Conservation (phyloP, 2,797 vertebrate genomes). For the Crenichthys baileyi region DNA sequence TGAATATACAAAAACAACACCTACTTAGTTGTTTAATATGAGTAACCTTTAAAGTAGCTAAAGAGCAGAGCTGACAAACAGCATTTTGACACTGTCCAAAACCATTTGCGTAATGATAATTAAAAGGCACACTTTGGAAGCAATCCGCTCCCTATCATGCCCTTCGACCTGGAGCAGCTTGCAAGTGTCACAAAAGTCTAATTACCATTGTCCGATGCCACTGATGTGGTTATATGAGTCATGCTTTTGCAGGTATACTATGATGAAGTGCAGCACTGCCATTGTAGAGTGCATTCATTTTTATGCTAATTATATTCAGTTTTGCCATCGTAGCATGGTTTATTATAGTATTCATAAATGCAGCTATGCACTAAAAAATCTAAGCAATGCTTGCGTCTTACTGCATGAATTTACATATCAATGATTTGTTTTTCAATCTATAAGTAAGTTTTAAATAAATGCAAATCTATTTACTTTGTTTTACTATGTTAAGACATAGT, state of each 20-base stretch:
- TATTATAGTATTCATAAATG: background rate
- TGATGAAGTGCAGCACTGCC: background rate
- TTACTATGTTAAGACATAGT: background rate
- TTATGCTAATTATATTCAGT: background rate
- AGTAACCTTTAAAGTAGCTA: background rate
- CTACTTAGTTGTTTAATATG: background rate
- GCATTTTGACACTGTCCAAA: slow-evolving; percentile 20
- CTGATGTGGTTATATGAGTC: background rate
- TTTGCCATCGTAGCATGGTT: background rate
- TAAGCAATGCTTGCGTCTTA: slow-evolving; percentile 11
- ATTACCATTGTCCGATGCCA: slow-evolving; percentile 18
- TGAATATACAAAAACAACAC: background rate
- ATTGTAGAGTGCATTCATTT: background rate
- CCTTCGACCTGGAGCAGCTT: slow-evolving; percentile 19
- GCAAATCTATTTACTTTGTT: background rate
- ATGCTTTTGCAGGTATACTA: slow-evolving; percentile 1
- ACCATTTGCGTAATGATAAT: slow-evolving; percentile 29
- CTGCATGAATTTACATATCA: slow-evolving; percentile 42
- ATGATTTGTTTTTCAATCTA: slow-evolving; percentile 4
- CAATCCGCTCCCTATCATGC: background rate
- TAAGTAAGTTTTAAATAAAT: background rate
- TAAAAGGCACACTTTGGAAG: slow-evolving; percentile 20
- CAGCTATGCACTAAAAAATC: background rate
- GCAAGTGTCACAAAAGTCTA: background rate
- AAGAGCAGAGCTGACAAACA: background rate